Evolutionary conservation across 2,888 invertebrate genomes (phyloP), one percentile per base, ranked within the genome.

Genomic region (Patella pellucida): DNA sequence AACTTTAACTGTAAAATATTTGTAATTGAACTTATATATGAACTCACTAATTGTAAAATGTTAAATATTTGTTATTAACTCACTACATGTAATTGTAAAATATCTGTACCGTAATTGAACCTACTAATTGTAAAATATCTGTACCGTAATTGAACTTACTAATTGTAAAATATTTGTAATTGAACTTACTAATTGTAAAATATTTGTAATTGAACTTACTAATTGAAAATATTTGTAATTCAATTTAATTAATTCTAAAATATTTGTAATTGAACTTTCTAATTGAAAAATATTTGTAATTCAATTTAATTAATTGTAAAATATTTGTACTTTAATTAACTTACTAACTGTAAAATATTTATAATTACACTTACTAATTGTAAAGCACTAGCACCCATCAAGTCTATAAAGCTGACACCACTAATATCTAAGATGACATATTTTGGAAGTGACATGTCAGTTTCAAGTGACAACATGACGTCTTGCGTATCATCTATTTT

Each of bases 371-470:
- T 52, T 68, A 76, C 68, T 52, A 71, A 51, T n/a, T 78, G 73
- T 5, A 78, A 16, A 52, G 77, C 77, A 12, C 51, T 52, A 50
- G 75, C 75, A 7, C 75, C 77, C 77, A 78, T 78, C 11, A 78
- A 50, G 69, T 78, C 77, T 2, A 78, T 50, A 51, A 75, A 78
- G 9, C 75, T 72, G 19, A 78, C 75, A 1, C 56, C 52, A 1
- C 72, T 27, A 16, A 74, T 68, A 15, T 78, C 77, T 19, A 78
- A 50, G 2, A 78, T 68, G 19, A 78, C 50, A 68, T 69, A 56
- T 41, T 74, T 52, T 54, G 69, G 69, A n/a, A 27, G 27, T 5
- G 69, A 56, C 23, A 23, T 11, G 11, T 62, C 62, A 62, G 19
- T 19, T 9, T 62, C 19, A 23, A 62, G 19, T 62, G 19, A 19